Base-by-base conservation (phyloP, 2,113 vertebrate species). In the Tachysurus vachellii region DNA sequence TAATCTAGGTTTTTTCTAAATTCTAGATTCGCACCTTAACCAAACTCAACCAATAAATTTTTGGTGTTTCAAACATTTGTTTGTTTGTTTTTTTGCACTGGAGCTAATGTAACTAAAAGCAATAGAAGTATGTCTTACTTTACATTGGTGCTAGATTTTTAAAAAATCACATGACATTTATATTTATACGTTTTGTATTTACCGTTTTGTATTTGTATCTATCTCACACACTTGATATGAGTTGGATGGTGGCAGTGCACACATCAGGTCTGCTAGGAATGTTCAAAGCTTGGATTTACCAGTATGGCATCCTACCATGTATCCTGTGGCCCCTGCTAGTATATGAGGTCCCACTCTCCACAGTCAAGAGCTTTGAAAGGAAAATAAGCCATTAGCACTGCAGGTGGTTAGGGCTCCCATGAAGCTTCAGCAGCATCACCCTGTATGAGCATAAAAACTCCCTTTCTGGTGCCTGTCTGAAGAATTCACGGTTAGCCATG, bases 271-370 rank as follows among this genome's bases (percentile, higher is more conserved):
- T 73, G 8, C 70, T 9, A 23, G 42, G 66, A 9, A 44, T 10
- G 19, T 73, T 44, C 70, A 73, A 73, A 73, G 70, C 36, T 73
- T 47, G 70, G 8, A 44, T 73, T 73, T 73, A 73, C 42, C 70
- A 73, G 3, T 8, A 73, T 44, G 3, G 19, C 19, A 73, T 73
- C 16, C 31, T 70, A 36, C 66, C 5, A 70, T 36, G 14, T 36
- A 70, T 36, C 70, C 42, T 73, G 36, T 73, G 70, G 42, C 42
- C 19, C 10, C 36, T 73, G 8, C 8, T 44, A 44, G n/a, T 73
- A 14, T 73, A 44, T 44, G 9, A 44, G 19, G 19, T 73, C 42
- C 70, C 23, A 50, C 23, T 7, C 2, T 53, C 17, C 75, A 53
- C 26, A 77, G 47, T n/a, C 47, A 54, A 16, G 13, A 17, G 47